Conservation (phyloP, 2,113 vertebrate species). For the Callorhinus ursinus region DNA sequence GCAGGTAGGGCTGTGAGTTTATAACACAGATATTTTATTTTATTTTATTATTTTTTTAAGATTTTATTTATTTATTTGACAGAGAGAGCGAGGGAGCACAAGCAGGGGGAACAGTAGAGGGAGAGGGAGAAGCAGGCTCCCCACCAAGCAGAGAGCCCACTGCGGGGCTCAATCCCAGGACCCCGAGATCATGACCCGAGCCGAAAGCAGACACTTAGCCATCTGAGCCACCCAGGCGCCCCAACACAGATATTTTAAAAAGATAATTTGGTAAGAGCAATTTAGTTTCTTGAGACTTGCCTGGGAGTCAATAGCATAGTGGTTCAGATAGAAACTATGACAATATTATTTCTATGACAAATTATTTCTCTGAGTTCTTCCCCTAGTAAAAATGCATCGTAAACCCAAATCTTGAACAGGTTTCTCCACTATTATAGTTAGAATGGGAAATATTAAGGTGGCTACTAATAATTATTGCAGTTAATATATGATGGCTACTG, state of each 20-base stretch:
- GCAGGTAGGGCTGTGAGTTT: background rate
- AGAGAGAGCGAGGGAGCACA: too few species aligned
- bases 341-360: background rate
- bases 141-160: too few species aligned
- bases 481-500: background rate
- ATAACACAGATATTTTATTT: background rate
- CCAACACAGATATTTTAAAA: background rate
- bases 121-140: too few species aligned
- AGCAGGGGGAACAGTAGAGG: too few species aligned
- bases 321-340: background rate
- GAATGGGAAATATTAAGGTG: background rate
- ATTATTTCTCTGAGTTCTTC: conserved; percentile 11
- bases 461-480: background rate
- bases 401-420: background rate
- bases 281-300: conserved; percentile 12
- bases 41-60: too few species aligned
- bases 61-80: too few species aligned
- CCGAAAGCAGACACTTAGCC: too few species aligned
- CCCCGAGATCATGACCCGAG: too few species aligned
- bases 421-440: background rate
- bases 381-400: conserved; percentile 25
- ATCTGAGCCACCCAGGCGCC: too few species aligned
- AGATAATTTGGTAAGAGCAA: background rate
- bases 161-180: too few species aligned
- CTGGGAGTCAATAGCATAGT: background rate